Conservation (phyloP, 2,113 vertebrate species). For the Dicerorhinus sumatrensis region DNA sequence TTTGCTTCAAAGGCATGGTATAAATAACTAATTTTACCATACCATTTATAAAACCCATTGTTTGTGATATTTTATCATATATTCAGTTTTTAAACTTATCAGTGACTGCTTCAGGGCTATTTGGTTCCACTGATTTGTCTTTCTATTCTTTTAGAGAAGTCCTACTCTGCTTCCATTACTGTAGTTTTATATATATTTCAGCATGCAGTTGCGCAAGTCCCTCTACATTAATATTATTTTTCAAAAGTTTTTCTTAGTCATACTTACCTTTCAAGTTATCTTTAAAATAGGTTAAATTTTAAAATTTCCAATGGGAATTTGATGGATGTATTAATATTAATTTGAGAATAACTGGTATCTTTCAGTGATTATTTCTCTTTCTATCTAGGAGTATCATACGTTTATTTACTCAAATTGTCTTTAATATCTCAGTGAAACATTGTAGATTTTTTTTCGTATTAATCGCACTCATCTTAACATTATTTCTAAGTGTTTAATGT, state of each 20-base stretch:
- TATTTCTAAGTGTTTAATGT: conserved; percentile 36
- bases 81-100: not conserved
- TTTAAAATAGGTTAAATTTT: not conserved
- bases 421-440: conserved; percentile 24
- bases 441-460: not conserved
- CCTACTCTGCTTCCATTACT: not conserved
- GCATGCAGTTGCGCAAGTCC: not conserved
- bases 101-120: not conserved
- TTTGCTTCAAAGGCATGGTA: not conserved
- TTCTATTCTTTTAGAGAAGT: not conserved
- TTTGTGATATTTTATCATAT: conserved; percentile 12
- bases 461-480: not conserved
- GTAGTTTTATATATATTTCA: not conserved
- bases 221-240: not conserved
- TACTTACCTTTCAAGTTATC: not conserved
- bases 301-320: conserved; percentile 29
- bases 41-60: not conserved
- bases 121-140: not conserved
- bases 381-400: not conserved
- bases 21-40: not conserved
- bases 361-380: not conserved
- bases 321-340: not conserved
- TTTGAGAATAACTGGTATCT: not conserved
- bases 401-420: not conserved
- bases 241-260: not conserved